Conservation (phyloP, 1,140 invertebrate species). For the Triops longicaudatus region DNA sequence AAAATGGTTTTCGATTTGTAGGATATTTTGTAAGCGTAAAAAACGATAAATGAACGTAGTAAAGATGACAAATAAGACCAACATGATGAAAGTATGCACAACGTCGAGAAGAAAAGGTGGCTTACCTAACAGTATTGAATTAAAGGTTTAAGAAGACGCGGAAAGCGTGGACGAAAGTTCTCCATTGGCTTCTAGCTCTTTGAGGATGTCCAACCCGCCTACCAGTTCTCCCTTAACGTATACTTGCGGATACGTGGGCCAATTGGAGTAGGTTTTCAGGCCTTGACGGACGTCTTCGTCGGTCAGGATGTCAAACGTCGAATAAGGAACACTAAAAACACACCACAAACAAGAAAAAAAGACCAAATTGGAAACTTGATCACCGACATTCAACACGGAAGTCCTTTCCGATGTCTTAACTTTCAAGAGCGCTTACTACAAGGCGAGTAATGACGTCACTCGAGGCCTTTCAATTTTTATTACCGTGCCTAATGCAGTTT, state of each 20-base stretch:
- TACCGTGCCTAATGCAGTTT: no score
- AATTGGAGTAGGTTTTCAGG: slow-evolving; percentile 86
- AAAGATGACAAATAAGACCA: no score
- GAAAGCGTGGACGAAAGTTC: slow-evolving; percentile 38
- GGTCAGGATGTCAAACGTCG: slow-evolving; percentile 85
- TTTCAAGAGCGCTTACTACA: background rate
- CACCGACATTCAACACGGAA: background rate
- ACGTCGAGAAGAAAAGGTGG: no score
- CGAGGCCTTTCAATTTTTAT: background rate
- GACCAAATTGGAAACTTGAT: background rate
- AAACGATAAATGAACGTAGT: no score
- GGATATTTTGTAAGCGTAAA: no score
- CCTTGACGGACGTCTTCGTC: slow-evolving; percentile 91
- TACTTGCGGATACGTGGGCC: slow-evolving; percentile 91
- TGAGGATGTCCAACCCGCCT: slow-evolving; percentile 93
- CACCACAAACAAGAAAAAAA: background rate
- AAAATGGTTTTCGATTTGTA: no score
- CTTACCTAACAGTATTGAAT: no score
- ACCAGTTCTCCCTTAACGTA: slow-evolving; percentile 91
- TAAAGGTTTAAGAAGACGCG: background rate
- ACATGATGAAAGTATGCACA: no score
- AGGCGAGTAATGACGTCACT: background rate
- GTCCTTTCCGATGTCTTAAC: background rate
- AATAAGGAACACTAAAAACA: slow-evolving; percentile 62
- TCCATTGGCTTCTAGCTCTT: slow-evolving; percentile 57